A percentile compares a stretch with the other conserved stretches of the same genome.
phyloP scores from a whole-genome alignment of 1,140 invertebrate genomes.

The Platyura marginata region DNA sequence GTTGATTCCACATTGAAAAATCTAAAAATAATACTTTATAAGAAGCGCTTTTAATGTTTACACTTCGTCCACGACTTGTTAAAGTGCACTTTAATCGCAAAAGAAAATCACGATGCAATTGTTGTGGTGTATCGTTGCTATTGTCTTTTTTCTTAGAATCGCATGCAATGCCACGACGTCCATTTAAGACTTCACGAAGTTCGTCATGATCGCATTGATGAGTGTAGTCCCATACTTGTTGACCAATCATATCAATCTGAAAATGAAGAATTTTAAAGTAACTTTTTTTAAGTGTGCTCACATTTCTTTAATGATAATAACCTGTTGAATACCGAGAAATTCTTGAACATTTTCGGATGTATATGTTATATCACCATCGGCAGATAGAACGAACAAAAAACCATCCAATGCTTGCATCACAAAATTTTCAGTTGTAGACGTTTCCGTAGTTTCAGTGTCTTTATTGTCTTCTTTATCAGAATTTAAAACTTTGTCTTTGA shows the following conservation, averaged over 20 bases:
- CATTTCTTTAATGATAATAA: slow-evolving; percentile 21
- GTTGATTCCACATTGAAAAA: background rate
- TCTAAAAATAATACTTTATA: slow-evolving; percentile 66
- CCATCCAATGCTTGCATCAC: slow-evolving; percentile 57
- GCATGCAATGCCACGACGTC: slow-evolving; percentile 12
- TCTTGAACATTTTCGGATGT: slow-evolving; percentile 79
- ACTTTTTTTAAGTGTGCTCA: background rate
- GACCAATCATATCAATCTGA: slow-evolving; percentile 85
- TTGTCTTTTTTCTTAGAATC: slow-evolving; percentile 17
- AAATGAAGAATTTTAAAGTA: slow-evolving; percentile 12
- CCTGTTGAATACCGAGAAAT: slow-evolving; percentile 78
- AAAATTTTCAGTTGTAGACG: slow-evolving; percentile 8
- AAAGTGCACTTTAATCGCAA: slow-evolving; percentile 81
- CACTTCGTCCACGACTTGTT: slow-evolving; percentile 73
- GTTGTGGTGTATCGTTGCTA: slow-evolving; percentile 16
- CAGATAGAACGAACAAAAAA: slow-evolving; percentile 66
- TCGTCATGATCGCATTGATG: slow-evolving; percentile 93
- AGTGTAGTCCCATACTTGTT: slow-evolving; percentile 82
- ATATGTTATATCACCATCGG: slow-evolving; percentile 79
- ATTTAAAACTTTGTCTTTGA: no score
- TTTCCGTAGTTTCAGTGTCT: no score
- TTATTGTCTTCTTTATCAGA: no score
- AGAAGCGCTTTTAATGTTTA: slow-evolving; percentile 80
- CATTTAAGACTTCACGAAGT: slow-evolving; percentile 53
- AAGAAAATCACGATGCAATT: slow-evolving; percentile 41